Evolutionary conservation across 1,140 invertebrate species (phyloP).

Genomic region (Periplaneta americana): DNA sequence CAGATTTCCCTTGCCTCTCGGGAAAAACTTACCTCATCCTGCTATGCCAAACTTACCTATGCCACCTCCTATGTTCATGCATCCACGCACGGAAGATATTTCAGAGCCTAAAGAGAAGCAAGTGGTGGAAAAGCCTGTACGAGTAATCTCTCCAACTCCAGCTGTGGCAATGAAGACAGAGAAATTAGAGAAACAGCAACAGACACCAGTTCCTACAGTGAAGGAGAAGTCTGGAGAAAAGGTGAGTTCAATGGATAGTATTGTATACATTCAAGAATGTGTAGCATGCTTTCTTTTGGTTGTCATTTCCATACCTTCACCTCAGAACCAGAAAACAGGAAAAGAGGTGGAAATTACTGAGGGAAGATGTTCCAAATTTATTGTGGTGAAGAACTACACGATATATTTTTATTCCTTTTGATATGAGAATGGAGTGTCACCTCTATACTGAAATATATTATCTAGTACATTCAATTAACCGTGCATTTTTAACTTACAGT

Average conservation of each 20-base stretch:
- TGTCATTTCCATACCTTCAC: too few relatives aligned
- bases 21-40: slow-evolving; percentile 19
- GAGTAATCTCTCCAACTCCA: background rate
- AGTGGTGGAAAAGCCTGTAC: background rate
- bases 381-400: too few relatives aligned
- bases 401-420: too few relatives aligned
- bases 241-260: background rate
- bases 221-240: slow-evolving; percentile 1
- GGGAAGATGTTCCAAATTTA: too few relatives aligned
- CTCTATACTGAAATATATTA: too few relatives aligned
- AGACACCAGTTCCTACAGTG: background rate
- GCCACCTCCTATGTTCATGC: slow-evolving; percentile 18
- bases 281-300: background rate
- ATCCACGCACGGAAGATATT: slow-evolving; percentile 9
- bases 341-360: too few relatives aligned
- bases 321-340: too few relatives aligned
- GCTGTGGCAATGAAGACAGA: background rate
- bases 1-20: slow-evolving; percentile 18
- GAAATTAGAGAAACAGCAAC: background rate
- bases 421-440: too few relatives aligned
- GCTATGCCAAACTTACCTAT: slow-evolving; percentile 22
- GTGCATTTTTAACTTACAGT: too few relatives aligned
- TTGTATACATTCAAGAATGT: background rate
- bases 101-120: background rate
- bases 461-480: too few relatives aligned